Conservation (phyloP, 1,140 invertebrate genomes). For the Zaprionus nigranus region DNA sequence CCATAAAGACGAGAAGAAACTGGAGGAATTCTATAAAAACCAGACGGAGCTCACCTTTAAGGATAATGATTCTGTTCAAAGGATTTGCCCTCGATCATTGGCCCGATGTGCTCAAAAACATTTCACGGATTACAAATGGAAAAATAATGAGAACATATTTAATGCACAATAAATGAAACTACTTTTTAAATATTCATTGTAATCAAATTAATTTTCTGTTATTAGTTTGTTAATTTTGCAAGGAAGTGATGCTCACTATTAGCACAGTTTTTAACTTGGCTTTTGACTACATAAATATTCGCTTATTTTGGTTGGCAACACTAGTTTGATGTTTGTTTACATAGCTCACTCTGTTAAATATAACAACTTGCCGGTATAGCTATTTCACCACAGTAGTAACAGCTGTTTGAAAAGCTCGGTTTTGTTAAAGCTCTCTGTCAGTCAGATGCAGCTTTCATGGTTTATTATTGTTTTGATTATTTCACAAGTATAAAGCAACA, state of each 20-base stretch:
- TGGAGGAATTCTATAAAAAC: background rate
- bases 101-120: background rate
- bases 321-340: background rate
- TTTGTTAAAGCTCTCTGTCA: background rate
- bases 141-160: background rate
- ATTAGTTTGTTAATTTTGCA: background rate
- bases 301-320: no score
- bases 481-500: conserved; percentile 16
- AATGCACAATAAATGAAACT: background rate
- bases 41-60: background rate
- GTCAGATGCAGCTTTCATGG: conserved; percentile 1
- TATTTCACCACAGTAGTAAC: background rate
- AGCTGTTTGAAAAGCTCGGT: background rate
- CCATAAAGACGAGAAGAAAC: background rate
- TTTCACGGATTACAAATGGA: background rate
- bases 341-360: background rate
- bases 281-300: background rate
- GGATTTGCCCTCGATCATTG: background rate
- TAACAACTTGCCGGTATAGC: background rate
- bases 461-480: conserved; percentile 11
- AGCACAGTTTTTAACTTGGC: no score
- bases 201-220: background rate
- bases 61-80: background rate
- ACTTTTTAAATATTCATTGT: background rate
- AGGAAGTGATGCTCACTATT: no score